phyloP scores from a whole-genome alignment of 1,140 invertebrate species.

The Bombyx mandarina region DNA sequence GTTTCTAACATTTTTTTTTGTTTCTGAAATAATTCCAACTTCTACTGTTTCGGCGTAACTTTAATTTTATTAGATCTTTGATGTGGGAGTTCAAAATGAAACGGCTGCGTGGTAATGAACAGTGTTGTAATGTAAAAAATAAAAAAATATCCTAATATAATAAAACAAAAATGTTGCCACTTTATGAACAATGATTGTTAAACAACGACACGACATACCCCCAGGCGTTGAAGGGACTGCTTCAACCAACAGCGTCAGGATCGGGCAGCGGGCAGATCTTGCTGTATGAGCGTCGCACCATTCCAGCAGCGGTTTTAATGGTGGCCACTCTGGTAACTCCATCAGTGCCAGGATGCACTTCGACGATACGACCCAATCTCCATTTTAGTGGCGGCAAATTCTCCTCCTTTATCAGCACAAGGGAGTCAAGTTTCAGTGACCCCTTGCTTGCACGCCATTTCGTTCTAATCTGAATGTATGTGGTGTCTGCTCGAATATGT shows the following conservation, averaged over 20 bases:
- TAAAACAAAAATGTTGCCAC: too few species aligned
- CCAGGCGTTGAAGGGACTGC: constrained; percentile 11
- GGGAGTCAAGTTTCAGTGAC: constrained; percentile 4
- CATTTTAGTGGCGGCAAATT: constrained; percentile 16
- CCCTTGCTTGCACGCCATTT: constrained; percentile 13
- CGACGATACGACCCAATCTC: constrained; percentile 10
- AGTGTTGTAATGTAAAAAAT: too few species aligned
- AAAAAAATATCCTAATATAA: too few species aligned
- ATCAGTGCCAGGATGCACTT: constrained; percentile 8
- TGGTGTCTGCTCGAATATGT: constrained; percentile 14
- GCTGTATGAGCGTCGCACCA: constrained; percentile 11
- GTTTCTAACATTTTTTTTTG: too few species aligned
- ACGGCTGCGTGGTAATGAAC: too few species aligned
- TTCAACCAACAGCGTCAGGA: constrained; percentile 4
- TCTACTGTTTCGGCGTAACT: too few species aligned
- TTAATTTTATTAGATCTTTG: too few species aligned
- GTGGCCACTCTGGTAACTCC: constrained; percentile 11
- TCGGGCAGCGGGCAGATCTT: constrained; percentile 12
- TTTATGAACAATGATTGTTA: too few species aligned
- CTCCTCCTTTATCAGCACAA: constrained; percentile 17
- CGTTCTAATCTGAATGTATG: constrained; percentile 10
- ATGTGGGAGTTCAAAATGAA: too few species aligned
- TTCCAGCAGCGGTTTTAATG: constrained; percentile 8
- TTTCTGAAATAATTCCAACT: too few species aligned
- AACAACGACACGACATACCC: constrained; percentile 5